Evolutionary conservation across 2,113 vertebrate genomes (phyloP).

Genomic region (Aviceda subcristata): DNA sequence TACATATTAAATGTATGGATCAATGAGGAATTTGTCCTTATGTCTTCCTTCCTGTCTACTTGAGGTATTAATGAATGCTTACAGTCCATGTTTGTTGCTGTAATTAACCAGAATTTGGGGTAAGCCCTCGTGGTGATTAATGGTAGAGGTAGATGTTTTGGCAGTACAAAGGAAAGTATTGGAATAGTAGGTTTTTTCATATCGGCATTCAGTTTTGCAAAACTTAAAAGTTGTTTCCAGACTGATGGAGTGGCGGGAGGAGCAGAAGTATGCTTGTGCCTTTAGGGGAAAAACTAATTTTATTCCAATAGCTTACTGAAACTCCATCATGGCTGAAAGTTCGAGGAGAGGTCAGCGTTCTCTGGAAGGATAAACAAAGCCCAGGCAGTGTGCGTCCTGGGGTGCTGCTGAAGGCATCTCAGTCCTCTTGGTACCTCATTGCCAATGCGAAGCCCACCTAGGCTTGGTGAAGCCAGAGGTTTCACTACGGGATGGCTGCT

Average conservation of each 20-base stretch:
- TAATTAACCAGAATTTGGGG: neutral
- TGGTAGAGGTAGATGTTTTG: neutral
- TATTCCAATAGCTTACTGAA: neutral
- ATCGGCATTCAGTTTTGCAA: neutral
- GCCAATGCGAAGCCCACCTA: rapidly evolving
- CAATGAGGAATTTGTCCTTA: neutral
- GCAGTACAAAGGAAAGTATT: neutral
- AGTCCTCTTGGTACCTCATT: neutral
- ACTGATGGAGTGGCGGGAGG: neutral
- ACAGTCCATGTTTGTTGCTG: neutral
- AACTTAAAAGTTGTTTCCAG: neutral
- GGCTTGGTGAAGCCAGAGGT: neutral
- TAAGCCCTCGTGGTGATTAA: neutral
- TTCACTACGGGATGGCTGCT: neutral
- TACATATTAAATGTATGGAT: neutral
- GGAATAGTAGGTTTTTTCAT: neutral
- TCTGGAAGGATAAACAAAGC: neutral
- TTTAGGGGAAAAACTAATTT: neutral
- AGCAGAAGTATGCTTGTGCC: neutral
- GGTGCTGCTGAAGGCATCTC: neutral
- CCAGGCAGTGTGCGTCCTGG: neutral
- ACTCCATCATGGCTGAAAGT: neutral
- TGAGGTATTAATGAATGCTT: neutral
- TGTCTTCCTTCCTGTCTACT: neutral
- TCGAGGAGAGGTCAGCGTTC: neutral